Evolutionary conservation across 2,888 invertebrate genomes (phyloP).

Genomic region (Zaprionus obscuricornis): DNA sequence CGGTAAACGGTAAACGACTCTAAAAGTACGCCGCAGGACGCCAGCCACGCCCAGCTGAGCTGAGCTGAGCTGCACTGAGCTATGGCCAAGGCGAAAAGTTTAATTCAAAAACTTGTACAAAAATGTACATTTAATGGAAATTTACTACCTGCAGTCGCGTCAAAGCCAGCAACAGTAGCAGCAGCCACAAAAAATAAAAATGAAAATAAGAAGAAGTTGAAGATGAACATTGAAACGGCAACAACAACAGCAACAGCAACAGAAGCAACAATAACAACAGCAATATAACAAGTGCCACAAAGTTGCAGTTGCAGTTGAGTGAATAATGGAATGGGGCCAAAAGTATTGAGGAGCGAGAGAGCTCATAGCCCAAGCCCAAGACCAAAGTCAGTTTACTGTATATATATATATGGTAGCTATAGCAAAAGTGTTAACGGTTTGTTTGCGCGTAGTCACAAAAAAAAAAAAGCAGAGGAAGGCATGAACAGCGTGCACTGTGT

Average conservation of each 20-base stretch:
- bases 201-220: neutral
- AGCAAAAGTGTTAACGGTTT: slow-evolving; percentile 73
- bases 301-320: slow-evolving; percentile 49
- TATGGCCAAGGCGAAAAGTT: slow-evolving; percentile 71
- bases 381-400: too few species aligned
- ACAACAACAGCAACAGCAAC: neutral
- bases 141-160: slow-evolving; percentile 75
- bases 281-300: slow-evolving; percentile 69
- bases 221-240: neutral
- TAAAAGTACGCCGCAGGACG: slow-evolving; percentile 40
- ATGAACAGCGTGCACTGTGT: neutral
- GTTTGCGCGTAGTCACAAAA: slow-evolving; percentile 58
- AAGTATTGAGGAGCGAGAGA: slow-evolving; percentile 11
- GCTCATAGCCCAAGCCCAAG: too few species aligned
- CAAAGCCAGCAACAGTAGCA: slow-evolving; percentile 51
- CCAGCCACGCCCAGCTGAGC: slow-evolving; percentile 19
- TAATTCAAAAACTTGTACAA: slow-evolving; percentile 81
- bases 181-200: slow-evolving; percentile 29
- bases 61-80: slow-evolving; percentile 41
- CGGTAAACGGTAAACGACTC: slow-evolving; percentile 38
- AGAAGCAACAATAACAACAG: slow-evolving; percentile 21
- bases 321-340: slow-evolving; percentile 12
- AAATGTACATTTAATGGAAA: slow-evolving; percentile 82
- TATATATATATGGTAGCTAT: too few species aligned
- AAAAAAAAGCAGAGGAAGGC: slow-evolving; percentile 52